Conservation (phyloP, 2,797 vertebrate genomes). For the Spheniscus humboldti region DNA sequence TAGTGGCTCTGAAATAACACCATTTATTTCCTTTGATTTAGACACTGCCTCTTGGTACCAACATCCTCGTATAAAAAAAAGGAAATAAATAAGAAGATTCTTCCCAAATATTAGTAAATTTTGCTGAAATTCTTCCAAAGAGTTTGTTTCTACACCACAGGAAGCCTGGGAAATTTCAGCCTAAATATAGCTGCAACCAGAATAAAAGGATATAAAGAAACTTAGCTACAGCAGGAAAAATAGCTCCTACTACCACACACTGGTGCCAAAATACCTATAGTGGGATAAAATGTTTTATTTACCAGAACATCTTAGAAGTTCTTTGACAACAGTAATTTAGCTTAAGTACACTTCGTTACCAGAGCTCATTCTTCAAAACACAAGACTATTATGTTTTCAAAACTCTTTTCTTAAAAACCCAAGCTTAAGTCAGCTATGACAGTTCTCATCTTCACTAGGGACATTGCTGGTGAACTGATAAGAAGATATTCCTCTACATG, state of each 20-base stretch:
- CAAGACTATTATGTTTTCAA: neutral
- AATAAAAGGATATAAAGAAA: conserved; percentile 27
- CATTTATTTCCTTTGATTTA: neutral
- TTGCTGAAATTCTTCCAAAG: neutral
- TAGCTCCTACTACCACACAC: neutral
- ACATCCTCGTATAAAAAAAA: neutral
- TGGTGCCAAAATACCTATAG: conserved; percentile 12
- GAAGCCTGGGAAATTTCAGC: conserved; percentile 20
- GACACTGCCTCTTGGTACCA: neutral
- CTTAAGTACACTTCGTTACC: neutral
- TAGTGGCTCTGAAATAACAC: neutral
- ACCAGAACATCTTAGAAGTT: neutral
- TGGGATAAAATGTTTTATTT: conserved; percentile 37
- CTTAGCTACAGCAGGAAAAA: neutral
- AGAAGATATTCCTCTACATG: neutral
- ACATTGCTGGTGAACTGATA: neutral
- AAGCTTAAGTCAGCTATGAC: neutral
- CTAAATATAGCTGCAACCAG: neutral
- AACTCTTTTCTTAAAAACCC: neutral
- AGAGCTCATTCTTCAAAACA: neutral
- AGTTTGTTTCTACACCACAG: neutral
- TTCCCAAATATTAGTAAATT: neutral
- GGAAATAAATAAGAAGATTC: neutral
- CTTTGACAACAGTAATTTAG: conserved; percentile 40
- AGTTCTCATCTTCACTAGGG: neutral